Evolutionary conservation across 2,113 vertebrate genomes (phyloP).

Genomic region (Atlantisia rogersi): DNA sequence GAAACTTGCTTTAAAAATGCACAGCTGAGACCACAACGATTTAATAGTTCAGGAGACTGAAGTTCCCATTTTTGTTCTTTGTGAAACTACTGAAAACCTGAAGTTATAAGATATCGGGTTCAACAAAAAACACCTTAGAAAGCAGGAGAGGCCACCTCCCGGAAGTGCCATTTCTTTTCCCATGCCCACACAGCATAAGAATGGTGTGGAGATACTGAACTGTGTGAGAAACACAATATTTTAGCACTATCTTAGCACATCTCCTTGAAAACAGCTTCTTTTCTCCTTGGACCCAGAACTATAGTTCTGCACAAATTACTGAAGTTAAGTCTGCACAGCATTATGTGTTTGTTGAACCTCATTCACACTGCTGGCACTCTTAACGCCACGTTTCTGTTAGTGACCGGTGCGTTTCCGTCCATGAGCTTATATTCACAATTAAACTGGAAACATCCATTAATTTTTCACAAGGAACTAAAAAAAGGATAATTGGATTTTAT

Average conservation of each 20-base stretch:
- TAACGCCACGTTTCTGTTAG: background rate
- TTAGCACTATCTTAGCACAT: background rate
- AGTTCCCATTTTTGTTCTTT: background rate
- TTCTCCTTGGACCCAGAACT: background rate
- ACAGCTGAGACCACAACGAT: background rate
- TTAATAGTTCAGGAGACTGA: background rate
- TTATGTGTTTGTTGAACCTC: background rate
- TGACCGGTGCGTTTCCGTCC: background rate
- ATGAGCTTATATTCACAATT: background rate
- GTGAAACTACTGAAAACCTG: background rate
- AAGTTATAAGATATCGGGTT: background rate
- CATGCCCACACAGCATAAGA: background rate
- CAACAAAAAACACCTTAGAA: background rate
- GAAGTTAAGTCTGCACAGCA: background rate
- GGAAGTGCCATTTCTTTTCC: background rate
- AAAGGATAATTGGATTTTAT: constrained; percentile 13
- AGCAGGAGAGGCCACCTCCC: background rate
- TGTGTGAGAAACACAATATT: background rate
- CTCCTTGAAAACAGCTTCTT: background rate
- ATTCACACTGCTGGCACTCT: background rate
- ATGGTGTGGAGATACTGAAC: background rate
- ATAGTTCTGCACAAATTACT: background rate
- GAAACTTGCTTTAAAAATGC: background rate
- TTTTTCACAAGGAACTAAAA: constrained; percentile 29
- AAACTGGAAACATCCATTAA: background rate